Conservation (phyloP, 2,888 invertebrate species). For the Megastigmus dorsalis region DNA sequence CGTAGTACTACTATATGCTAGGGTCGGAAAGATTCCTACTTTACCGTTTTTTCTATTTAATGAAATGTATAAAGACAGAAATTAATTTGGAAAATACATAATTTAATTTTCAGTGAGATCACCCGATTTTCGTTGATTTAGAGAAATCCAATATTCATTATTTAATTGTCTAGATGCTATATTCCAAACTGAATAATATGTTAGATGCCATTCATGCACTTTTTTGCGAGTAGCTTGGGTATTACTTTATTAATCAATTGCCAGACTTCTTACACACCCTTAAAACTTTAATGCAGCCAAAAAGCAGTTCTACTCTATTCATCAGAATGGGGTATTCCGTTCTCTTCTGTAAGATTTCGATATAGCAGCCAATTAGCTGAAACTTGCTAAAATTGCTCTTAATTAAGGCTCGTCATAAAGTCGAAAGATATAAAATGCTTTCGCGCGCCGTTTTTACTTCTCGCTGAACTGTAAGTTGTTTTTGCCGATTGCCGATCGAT, state of each 20-base stretch:
- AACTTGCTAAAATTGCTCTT: conserved; percentile 43
- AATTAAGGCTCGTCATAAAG: conserved; percentile 51
- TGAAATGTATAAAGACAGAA: too few relatives aligned
- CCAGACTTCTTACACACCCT: not conserved
- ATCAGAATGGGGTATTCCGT: not conserved
- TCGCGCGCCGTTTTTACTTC: conserved; percentile 18
- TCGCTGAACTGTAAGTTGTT: too few relatives aligned
- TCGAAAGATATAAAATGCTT: conserved; percentile 24
- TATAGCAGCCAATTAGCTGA: conserved; percentile 46
- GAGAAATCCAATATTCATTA: too few relatives aligned
- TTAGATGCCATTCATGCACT: too few relatives aligned
- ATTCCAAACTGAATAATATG: too few relatives aligned
- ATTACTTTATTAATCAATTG: not conserved
- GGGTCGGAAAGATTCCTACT: too few relatives aligned
- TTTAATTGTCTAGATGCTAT: too few relatives aligned
- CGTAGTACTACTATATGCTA: too few relatives aligned
- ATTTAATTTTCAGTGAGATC: too few relatives aligned
- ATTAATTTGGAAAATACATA: too few relatives aligned
- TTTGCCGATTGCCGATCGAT: not conserved
- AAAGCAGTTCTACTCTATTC: not conserved
- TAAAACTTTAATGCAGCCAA: not conserved
- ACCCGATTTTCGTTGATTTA: too few relatives aligned
- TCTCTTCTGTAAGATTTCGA: not conserved
- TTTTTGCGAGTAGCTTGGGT: not conserved
- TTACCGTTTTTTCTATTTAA: too few relatives aligned